These are phyloP conservation scores for Bombus waltoni DNA, from an alignment of 1,140 invertebrate species.

Conservation along the genomic window DNA sequence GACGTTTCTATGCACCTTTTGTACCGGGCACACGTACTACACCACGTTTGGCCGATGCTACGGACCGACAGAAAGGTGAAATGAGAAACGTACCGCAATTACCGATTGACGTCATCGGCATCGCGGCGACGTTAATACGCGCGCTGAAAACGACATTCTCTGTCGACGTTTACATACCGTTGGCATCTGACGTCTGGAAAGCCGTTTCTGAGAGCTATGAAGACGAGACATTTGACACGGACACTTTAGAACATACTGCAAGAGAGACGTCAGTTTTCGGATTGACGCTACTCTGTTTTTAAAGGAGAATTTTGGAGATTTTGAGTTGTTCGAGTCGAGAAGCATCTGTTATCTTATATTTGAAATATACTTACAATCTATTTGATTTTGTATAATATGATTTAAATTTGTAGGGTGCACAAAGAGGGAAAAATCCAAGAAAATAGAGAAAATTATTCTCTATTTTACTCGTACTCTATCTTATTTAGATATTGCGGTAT, in stretches of 20 bases:
- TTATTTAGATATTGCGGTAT: not conserved
- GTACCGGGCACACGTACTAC: slow-evolving; percentile 21
- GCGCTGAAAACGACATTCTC: not conserved
- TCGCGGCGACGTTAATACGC: not conserved
- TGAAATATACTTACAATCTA: not conserved
- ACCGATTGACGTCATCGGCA: slow-evolving; percentile 27
- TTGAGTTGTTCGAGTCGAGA: not conserved
- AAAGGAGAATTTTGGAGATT: not conserved
- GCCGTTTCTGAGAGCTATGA: not conserved
- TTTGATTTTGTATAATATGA: not conserved
- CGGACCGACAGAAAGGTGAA: slow-evolving; percentile 6
- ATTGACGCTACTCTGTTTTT: not conserved
- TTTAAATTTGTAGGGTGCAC: not conserved
- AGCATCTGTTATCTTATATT: not conserved
- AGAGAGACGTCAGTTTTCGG: not conserved
- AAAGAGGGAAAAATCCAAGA: not conserved
- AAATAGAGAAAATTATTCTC: not conserved
- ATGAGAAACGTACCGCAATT: slow-evolving; percentile 26
- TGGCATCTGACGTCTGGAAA: not conserved
- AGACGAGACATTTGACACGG: not conserved
- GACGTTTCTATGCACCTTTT: slow-evolving; percentile 27
- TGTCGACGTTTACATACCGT: slow-evolving; percentile 8
- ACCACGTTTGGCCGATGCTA: not conserved
- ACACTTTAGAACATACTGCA: not conserved
- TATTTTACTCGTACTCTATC: not conserved